Evolutionary conservation across 1,140 invertebrate genomes (phyloP), one percentile per base, ranked within the genome.

Genomic region (Dendroctonus ponderosae): DNA sequence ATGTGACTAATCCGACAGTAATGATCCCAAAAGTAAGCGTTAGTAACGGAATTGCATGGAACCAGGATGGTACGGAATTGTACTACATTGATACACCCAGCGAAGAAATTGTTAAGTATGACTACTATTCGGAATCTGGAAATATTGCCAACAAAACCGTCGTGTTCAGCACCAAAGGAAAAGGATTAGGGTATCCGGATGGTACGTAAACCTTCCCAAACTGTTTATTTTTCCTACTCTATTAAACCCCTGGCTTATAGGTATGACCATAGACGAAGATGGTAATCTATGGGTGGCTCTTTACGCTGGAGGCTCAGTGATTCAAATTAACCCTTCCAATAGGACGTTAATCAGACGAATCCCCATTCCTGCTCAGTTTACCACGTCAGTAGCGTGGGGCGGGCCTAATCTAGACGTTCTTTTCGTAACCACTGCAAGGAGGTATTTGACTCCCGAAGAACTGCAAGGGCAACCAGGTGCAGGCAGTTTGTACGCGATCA

Each of bases 41-140:
- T 53, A 90, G 91, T 39, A 96, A 95, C 76, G 93, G 93, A 0
- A 76, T 96, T 7, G 86, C 86, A 6, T 96, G 93, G 93, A 88
- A 86, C 68, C 73, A 80, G 5, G 82, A 86, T 52, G 84, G 86
- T 62, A 84, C 84, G 15, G 86, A 85, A 14, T 86, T 92, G 79
- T 93, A 89, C 76, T 92, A 89, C 74, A 90, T 91, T 3, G 90
- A 93, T 75, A 86, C 89, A 2, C 81, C 84, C 8, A 88, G 87
- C 7, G 79, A 80, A 53, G 81, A 85, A 72, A 82, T 72, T 7
- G 83, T 85, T 48, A 82, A 83, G 37, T 94, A 90, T 72, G 87
- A 94, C 75, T 94, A 88, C 70, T 83, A 94, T 70, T 79, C 87
- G 8, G 78, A 82, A 4, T 84, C 80, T 6, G 91, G 89, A 1